Evolutionary conservation across 2,797 vertebrate genomes (phyloP).

Genomic region (Acanthiza pusilla): DNA sequence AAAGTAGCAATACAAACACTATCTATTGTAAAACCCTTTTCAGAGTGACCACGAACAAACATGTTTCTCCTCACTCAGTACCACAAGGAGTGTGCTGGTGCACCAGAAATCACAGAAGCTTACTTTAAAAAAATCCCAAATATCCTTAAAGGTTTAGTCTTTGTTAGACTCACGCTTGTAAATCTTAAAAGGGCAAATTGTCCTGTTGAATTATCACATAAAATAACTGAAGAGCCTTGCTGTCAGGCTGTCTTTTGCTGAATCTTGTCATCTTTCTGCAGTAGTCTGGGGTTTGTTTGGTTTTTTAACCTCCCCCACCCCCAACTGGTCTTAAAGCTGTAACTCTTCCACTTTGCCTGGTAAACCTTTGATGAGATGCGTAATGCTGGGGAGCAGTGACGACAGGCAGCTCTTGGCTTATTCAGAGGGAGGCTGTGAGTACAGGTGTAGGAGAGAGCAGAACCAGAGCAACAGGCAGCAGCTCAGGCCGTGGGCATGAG

Average conservation of each 20-base stretch:
- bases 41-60: neutral
- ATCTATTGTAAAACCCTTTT: neutral
- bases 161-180: neutral
- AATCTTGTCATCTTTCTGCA: neutral
- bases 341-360: neutral
- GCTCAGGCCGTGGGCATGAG: rapidly evolving
- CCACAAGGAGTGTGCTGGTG: neutral
- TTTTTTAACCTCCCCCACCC: neutral
- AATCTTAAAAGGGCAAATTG: neutral
- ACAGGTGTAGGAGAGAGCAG: rapidly evolving
- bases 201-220: neutral
- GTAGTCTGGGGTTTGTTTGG: neutral
- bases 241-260: neutral
- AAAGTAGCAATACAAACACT: neutral
- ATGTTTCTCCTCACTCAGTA: neutral
- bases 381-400: rapidly evolving
- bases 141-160: neutral
- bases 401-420: neutral
- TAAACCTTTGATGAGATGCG: neutral
- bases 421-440: neutral
- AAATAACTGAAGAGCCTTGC: neutral
- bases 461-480: neutral
- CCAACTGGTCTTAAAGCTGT: neutral
- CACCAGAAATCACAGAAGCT: neutral
- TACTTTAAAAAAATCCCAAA: neutral